A percentile compares a stretch with the other conserved stretches of the same genome.
Evolutionary conservation across 2,113 vertebrate genomes (phyloP).

Genomic region (Tamias sibiricus): DNA sequence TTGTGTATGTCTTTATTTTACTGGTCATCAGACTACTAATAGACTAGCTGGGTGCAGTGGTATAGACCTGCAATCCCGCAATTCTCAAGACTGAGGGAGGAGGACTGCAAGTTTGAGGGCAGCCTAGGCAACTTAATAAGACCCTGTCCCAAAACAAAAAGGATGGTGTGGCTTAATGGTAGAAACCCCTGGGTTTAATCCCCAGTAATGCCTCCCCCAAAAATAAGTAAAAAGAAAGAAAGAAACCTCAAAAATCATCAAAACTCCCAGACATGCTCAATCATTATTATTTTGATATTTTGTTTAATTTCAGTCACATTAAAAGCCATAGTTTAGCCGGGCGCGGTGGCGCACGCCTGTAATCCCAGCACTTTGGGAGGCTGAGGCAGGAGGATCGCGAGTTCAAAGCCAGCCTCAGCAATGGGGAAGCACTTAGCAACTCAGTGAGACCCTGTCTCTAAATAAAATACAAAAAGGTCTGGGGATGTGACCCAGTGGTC

Average conservation of each 20-base stretch:
- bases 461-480: no score
- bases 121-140: background rate
- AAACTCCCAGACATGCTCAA: background rate
- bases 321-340: conserved; percentile 22
- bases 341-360: no score
- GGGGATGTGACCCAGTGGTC: no score
- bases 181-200: background rate
- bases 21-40: background rate
- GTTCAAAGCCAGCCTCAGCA: no score
- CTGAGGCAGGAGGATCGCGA: no score
- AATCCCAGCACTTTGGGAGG: no score
- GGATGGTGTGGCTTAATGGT: background rate
- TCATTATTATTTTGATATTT: background rate
- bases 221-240: background rate
- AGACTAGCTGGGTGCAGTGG: background rate
- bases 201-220: background rate
- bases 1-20: background rate
- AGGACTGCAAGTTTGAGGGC: background rate
- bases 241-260: background rate
- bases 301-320: background rate
- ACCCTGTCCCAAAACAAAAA: background rate
- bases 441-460: no score
- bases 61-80: background rate
- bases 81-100: background rate
- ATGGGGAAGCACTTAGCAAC: no score